Evolutionary conservation across 2,113 vertebrate species (phyloP), one percentile per base, ranked within the genome.

Genomic region (Tragelaphus scriptus): DNA sequence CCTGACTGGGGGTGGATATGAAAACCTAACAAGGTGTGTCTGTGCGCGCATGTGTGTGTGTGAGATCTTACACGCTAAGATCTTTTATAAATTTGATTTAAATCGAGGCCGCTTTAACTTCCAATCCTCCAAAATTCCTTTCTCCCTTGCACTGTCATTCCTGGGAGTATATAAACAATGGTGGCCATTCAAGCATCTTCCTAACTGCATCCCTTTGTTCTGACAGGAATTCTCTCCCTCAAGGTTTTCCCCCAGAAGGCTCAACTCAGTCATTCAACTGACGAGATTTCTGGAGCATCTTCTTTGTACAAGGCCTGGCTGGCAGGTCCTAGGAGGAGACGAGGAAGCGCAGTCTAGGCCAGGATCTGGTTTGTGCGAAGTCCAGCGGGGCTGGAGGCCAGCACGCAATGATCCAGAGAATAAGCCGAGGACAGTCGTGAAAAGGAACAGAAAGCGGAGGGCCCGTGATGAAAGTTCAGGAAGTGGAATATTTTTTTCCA

Each of bases 1-100:
- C 28, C 32, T 61, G n/a, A 30, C 0, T 21, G 7, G 3, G 23
- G 40, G 30, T 51, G n/a, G 26, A n/a, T n/a, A 79, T 0, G 59
- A 86, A 90, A 96, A 53, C 44, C 32, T 28, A 85, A 61, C 49
- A 25, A 49, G 21, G 61, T 12, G 23, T n/a, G 12, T 3, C 2
- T 25, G 4, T 14, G 19, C 1, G 1, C 0, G 14, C 25, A 11
- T 12, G 4, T 6, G 21, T 25, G 12, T n/a, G 59, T 51, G 4
- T 13, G 61, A 75, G 15, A 36, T 7, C 17, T 23, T 32, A 10
- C 11, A 59, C 2, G 28, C n/a, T n/a, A n/a, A 47, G 56, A 5
- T 40, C 65, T 32, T 65, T 80, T 4, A 17, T 2, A 36, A 49
- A 88, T 30, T 8, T 28, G 11, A 82, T 16, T 89, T 82, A 59